Evolutionary conservation across 2,888 invertebrate species (phyloP).

Genomic region (Alitta virens): DNA sequence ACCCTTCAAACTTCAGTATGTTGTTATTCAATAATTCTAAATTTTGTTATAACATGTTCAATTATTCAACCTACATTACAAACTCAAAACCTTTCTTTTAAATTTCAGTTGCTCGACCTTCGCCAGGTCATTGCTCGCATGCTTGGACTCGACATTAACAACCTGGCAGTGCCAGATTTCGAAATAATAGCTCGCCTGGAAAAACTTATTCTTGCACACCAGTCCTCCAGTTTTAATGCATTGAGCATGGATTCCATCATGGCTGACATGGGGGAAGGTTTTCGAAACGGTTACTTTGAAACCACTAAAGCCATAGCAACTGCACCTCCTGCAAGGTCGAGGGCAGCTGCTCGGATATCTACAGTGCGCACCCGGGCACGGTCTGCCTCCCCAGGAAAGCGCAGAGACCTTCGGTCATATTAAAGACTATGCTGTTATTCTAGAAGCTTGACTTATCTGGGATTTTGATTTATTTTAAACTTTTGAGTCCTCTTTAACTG

Average conservation of each 20-base stretch:
- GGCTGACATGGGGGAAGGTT: constrained; percentile 49
- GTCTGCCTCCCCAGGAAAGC: constrained; percentile 44
- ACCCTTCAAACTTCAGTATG: too few relatives aligned
- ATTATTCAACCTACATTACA: background rate
- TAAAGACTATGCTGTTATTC: constrained; percentile 23
- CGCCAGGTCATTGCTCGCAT: constrained; percentile 55
- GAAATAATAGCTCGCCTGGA: constrained; percentile 57
- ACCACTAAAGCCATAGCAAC: constrained; percentile 27
- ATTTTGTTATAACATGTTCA: background rate
- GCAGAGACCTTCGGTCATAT: constrained; percentile 44
- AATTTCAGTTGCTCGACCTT: constrained; percentile 56
- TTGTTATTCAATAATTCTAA: too few relatives aligned
- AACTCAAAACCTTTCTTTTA: too few relatives aligned
- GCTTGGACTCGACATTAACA: constrained; percentile 56
- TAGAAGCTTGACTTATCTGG: too few relatives aligned
- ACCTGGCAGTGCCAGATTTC: constrained; percentile 57
- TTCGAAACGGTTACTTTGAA: constrained; percentile 40
- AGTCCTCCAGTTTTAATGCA: constrained; percentile 47
- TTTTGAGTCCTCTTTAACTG: too few relatives aligned
- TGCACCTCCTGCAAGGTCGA: constrained; percentile 1
- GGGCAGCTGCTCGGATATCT: background rate
- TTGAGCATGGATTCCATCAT: constrained; percentile 48
- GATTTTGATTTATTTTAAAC: too few relatives aligned
- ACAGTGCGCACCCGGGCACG: constrained; percentile 32
- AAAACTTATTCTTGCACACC: constrained; percentile 54